Evolutionary conservation across 1,140 invertebrate genomes (phyloP), one percentile per base, ranked within the genome.

Genomic region (Tenebrio molitor): DNA sequence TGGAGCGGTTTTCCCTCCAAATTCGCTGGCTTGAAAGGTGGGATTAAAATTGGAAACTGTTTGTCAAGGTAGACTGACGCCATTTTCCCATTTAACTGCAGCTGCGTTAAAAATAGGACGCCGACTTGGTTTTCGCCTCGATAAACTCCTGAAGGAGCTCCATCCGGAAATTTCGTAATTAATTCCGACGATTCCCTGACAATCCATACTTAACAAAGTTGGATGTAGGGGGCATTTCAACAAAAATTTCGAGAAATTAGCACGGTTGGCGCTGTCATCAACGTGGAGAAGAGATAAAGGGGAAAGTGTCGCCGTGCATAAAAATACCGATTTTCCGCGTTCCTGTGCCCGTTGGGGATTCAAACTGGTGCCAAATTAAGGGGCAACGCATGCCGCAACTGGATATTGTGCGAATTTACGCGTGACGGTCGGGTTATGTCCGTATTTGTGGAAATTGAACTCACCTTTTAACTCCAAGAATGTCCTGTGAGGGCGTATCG

Each of bases 231-330:
- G 88, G 88, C 88, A 89, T 89, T 88, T 89, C 85, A 83, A 86
- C 78, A 87, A 88, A 89, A 89, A 88, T 88, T 89, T 88, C 88
- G 83, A 80, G 85, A 88, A 89, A 88, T 88, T 88, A 89, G 88
- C 88, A 89, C 88, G 83, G 87, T 87, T 87, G 88, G 89, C 89
- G 89, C 89, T 89, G 89, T 87, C 87, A 88, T 88, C 88, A 89
- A 88, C 86, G 88, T 88, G 87, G 87, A 84, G 44, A 33, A 58
- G 50, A 14, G 1, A 29, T 15, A 58, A 74, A 72, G 46, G 73
- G 70, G 76, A 77, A 75, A 75, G 77, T 78, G 67, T 76, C 69
- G 76, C 73, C 74, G 74, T 70, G 71, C 71, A 76, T 29, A 58
- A 58, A 58, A 58, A 58, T 58, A 29, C 50, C 15, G 23, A 58